Evolutionary conservation across 2,113 vertebrate species (phyloP).

Genomic region (Campylomormyrus numenius): DNA sequence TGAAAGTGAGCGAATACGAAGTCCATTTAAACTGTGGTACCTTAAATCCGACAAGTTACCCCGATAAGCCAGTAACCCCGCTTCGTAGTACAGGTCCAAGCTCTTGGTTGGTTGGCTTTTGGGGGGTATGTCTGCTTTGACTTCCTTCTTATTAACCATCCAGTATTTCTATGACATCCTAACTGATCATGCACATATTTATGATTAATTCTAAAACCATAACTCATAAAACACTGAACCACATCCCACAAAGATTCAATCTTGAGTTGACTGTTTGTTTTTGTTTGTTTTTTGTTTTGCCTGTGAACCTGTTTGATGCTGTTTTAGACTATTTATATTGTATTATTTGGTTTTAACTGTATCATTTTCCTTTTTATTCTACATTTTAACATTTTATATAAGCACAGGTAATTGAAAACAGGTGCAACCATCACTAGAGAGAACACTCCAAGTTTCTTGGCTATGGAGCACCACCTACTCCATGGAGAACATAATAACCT

Average conservation of each 20-base stretch:
- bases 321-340: not conserved
- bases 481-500: not conserved
- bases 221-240: not conserved
- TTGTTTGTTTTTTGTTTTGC: not conserved
- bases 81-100: not conserved
- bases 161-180: not conserved
- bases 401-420: not conserved
- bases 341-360: not conserved
- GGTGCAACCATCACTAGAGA: not conserved
- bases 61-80: too few species aligned
- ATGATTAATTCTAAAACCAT: not conserved
- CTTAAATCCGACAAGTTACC: too few species aligned
- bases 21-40: too few species aligned
- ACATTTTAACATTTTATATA: not conserved
- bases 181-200: not conserved
- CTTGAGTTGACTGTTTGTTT: not conserved
- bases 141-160: not conserved
- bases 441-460: not conserved
- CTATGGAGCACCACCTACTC: not conserved
- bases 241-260: not conserved
- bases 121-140: not conserved
- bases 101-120: not conserved
- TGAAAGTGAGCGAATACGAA: too few species aligned
- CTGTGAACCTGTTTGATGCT: not conserved
- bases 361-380: not conserved